phyloP scores from a whole-genome alignment of 2,113 vertebrate genomes.

The Zeus faber region DNA sequence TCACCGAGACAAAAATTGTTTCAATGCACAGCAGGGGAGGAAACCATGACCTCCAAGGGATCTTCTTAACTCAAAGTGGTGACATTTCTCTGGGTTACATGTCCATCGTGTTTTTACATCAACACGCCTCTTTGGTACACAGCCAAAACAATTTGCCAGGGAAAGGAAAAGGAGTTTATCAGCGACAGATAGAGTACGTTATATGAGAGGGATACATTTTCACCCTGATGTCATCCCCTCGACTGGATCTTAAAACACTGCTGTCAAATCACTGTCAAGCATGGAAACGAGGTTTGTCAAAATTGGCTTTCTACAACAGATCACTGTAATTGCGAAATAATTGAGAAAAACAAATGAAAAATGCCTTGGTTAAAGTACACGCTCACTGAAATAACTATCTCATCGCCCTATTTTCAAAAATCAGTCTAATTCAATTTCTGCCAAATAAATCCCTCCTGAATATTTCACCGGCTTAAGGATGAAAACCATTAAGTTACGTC shows the following conservation, averaged over 20 bases:
- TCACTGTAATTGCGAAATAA: no score
- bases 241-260: slow-evolving; percentile 34
- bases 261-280: slow-evolving; percentile 34
- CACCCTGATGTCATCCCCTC: no score
- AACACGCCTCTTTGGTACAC: no score
- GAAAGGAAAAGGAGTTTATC: no score
- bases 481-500: slow-evolving; percentile 7
- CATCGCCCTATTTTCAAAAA: slow-evolving; percentile 10
- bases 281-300: slow-evolving; percentile 31
- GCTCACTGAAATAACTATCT: slow-evolving; percentile 21
- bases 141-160: no score
- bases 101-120: no score
- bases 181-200: no score
- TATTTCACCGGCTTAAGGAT: slow-evolving; percentile 18
- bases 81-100: neutral
- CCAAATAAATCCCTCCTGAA: slow-evolving; percentile 15
- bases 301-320: no score
- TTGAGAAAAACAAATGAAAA: slow-evolving; percentile 7
- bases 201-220: no score
- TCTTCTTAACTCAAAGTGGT: slow-evolving; percentile 11
- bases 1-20: slow-evolving; percentile 35
- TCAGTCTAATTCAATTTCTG: neutral
- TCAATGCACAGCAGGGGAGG: slow-evolving; percentile 8
- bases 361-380: slow-evolving; percentile 24
- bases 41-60: slow-evolving; percentile 22